Base-by-base conservation (phyloP, 2,113 vertebrate genomes). In the Aegithalos caudatus region DNA sequence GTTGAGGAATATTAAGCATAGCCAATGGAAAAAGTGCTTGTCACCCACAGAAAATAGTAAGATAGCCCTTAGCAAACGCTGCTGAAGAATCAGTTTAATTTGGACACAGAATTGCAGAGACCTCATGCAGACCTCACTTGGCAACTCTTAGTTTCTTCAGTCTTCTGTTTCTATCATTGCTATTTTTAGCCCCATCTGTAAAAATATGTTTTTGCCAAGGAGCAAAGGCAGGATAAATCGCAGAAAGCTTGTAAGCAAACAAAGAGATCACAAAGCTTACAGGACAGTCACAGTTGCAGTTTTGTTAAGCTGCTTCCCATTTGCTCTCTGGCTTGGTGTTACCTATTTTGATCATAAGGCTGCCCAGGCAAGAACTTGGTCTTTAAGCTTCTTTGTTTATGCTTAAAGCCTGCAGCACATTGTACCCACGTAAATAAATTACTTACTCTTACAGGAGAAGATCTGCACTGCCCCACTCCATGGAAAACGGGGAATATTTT, bases 161-260 rank as follows among this genome's bases (percentile, higher is more conserved):
- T 58, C 57, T 61, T 85, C 84, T 90, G 70, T 89, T 94, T 89
- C 89, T 91, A 23, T 89, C 42, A 79, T 57, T 60, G 54, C 94
- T 97, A 85, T 91, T 95, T 96, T 95, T 94, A 97, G 81, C 29
- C 38, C 66, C 87, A 94, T 91, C 87, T 94, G 93, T 94, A 93
- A 90, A 95, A 95, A 95, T 86, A 92, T 62, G 47, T 76, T 94
- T 95, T 95, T 91, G 84, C 91, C 70, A 91, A 89, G 58, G 51
- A 85, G 62, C 58, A 82, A 91, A 89, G 50, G 66, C 87, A 88
- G 64, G 78, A 65, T 80, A 76, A 95, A 92, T 70, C 87, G 27
- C 54, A 85, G 70, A 95, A 95, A 79, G 45, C 62, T 11, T 87
- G 64, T 85, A 87, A 91, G 79, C 86, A 92, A 88, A 96, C 70